Evolutionary conservation across 92 coral and sea anemone genomes (phyloP).

Genomic region (Scolanthus callimorphus): DNA sequence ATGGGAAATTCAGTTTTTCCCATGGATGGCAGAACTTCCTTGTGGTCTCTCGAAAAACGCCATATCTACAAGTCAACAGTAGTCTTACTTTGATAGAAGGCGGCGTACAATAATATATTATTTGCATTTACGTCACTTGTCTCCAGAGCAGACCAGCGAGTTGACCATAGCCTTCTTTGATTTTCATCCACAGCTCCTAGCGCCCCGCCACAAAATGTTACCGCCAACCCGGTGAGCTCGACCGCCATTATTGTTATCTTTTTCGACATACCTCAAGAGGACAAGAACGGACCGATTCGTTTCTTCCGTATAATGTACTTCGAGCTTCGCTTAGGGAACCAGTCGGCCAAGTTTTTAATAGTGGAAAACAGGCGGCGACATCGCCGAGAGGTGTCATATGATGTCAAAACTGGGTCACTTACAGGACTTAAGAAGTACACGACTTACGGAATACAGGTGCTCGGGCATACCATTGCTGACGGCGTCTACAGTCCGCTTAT

Average conservation of each 20-base stretch:
- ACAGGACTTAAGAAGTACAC: slow-evolving; percentile 54
- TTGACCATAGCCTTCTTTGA: too few species aligned
- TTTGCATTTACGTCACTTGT: too few species aligned
- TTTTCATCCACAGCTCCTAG: slow-evolving; percentile 6
- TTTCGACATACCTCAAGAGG: neutral
- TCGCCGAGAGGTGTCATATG: slow-evolving; percentile 15
- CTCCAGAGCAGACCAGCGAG: too few species aligned
- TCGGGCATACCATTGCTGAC: slow-evolving; percentile 39
- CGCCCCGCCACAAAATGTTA: neutral
- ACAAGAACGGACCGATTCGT: slow-evolving; percentile 1
- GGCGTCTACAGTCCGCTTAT: slow-evolving; percentile 48
- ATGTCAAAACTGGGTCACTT: slow-evolving; percentile 6
- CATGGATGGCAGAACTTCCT: too few species aligned
- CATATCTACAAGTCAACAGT: too few species aligned
- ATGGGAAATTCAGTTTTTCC: too few species aligned
- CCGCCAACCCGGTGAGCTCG: slow-evolving; percentile 3
- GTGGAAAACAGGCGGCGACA: neutral
- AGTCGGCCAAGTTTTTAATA: neutral
- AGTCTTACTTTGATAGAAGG: too few species aligned
- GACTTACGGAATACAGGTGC: slow-evolving; percentile 36
- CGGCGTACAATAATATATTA: too few species aligned
- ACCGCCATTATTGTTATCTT: slow-evolving; percentile 1
- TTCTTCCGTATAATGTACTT: neutral
- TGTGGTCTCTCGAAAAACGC: too few species aligned
- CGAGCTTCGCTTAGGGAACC: neutral